These are phyloP conservation scores for Echinometra lucunter DNA, from an alignment of 53 echinoderm and acorn worm species.

Conservation along the genomic window DNA sequence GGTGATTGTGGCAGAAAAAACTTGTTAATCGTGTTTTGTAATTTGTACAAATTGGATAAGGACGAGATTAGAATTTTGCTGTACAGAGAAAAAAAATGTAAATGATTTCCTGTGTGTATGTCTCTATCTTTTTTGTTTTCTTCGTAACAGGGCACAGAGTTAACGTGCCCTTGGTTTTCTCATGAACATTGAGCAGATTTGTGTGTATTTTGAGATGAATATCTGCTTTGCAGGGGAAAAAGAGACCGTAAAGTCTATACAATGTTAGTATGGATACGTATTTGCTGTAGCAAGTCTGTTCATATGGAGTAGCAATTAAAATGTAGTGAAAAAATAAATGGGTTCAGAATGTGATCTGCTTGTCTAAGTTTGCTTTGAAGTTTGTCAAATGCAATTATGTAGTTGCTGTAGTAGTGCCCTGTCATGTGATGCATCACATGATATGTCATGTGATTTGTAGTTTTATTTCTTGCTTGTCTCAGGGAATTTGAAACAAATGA, in stretches of 20 bases:
- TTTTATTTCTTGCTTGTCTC: conserved; percentile 56
- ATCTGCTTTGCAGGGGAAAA: not conserved
- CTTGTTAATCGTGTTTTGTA: conserved; percentile 55
- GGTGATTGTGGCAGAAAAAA: not conserved
- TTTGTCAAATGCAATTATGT: conserved; percentile 27
- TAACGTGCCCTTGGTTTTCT: not conserved
- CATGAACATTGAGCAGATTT: not conserved
- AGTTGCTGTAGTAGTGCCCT: not conserved
- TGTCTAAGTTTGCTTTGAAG: not conserved
- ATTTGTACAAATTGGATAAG: conserved; percentile 68
- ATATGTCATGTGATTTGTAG: conserved; percentile 23
- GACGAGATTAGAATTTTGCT: conserved; percentile 48
- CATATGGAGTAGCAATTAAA: not conserved
- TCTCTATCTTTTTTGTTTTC: not conserved
- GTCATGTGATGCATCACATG: conserved; percentile 33
- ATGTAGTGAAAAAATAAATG: not conserved
- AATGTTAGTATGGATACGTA: not conserved
- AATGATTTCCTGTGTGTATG: conserved; percentile 47
- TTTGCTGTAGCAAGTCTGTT: not conserved
- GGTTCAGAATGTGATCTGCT: not conserved
- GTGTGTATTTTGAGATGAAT: not conserved
- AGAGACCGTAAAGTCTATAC: not conserved
- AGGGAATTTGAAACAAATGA: conserved; percentile 60
- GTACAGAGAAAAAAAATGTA: conserved; percentile 60
- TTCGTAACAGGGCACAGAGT: not conserved